Base-by-base conservation (phyloP, 1,140 invertebrate species). In the Drosophila arizonae region DNA sequence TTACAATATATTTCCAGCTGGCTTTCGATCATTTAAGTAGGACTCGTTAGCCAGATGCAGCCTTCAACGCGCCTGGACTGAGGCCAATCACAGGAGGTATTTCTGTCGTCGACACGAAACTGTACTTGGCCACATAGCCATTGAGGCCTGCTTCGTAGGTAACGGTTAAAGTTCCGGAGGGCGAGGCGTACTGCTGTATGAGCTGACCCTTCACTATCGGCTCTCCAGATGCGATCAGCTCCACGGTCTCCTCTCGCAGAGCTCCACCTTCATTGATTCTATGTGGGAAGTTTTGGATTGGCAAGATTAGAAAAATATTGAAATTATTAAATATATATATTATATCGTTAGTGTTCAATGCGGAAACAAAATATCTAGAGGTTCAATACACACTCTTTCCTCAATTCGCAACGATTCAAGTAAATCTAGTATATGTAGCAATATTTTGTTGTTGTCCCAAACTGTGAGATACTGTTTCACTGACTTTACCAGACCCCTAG, bases 91-190 rank as follows among this genome's bases (percentile, higher is more conserved):
- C 10, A 2, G n/a, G 1, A 3, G 57, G 43, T 28, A 6, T 1
- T 13, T 10, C 43, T 24, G 15, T 21, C 3, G 28, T 5, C 10
- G 36, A 39, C 2, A 39, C 28, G 24, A n/a, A 70, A 3, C 28
- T 62, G 9, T 55, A 54, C 21, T 63, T 70, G 60, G 61, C 68
- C 13, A 50, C 5, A 33, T 71, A 71, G 13, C 61, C 60, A 56
- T 64, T 43, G 3, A n/a, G 51, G 1, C 60, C 68, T 0, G 68
- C 61, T 46, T 64, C 52, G 24, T 71, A 71, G 15, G 9, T 57
- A 9, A 71, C 61, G 13, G 50, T 17, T 43, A 70, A 28, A 17
- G 15, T 45, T 6, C 60, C 30, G 33, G 24, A 17, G 4, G 13
- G 17, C 1, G 24, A 5, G 5, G 10, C 10, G 11, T 21, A 70